These are phyloP conservation scores for Tretioscincus oriximinensis DNA, from an alignment of 2,113 vertebrate species.

Conservation along the genomic window DNA sequence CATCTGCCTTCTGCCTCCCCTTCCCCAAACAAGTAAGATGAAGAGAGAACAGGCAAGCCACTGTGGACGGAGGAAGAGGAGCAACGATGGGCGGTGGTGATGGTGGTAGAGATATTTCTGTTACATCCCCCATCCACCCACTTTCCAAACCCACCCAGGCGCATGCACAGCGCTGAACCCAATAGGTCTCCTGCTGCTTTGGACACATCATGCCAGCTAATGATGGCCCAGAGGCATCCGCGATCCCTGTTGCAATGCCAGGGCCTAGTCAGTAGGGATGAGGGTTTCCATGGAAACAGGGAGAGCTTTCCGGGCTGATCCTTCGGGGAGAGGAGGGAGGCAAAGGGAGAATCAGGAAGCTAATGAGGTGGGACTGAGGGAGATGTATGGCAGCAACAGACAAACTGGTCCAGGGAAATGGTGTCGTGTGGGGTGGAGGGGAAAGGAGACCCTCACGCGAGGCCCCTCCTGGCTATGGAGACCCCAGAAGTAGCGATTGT, in stretches of 20 bases:
- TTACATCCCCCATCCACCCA: background rate
- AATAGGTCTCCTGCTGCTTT: background rate
- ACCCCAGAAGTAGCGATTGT: too few species aligned
- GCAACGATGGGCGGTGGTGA: background rate
- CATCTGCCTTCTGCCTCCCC: background rate
- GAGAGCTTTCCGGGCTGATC: background rate
- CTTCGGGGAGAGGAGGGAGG: background rate
- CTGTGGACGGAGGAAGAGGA: background rate
- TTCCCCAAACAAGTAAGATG: too few species aligned
- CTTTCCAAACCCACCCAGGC: fast-evolving
- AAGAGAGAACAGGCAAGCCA: background rate
- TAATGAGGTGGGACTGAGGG: slow-evolving; percentile 23
- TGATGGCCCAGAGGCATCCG: slow-evolving; percentile 41
- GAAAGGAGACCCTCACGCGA: too few species aligned
- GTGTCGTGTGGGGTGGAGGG: too few species aligned
- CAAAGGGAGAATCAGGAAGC: background rate
- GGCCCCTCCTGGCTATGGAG: too few species aligned
- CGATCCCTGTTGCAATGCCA: slow-evolving; percentile 40
- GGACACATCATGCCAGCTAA: slow-evolving; percentile 32
- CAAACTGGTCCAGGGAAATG: background rate
- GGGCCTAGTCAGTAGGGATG: slow-evolving; percentile 46
- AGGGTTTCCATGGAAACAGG: slow-evolving; percentile 57
- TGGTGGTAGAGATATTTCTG: background rate
- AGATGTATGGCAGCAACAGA: fast-evolving
- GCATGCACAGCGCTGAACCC: background rate